Conservation (phyloP, 2,888 invertebrate species). For the Eristalinus aeneus region DNA sequence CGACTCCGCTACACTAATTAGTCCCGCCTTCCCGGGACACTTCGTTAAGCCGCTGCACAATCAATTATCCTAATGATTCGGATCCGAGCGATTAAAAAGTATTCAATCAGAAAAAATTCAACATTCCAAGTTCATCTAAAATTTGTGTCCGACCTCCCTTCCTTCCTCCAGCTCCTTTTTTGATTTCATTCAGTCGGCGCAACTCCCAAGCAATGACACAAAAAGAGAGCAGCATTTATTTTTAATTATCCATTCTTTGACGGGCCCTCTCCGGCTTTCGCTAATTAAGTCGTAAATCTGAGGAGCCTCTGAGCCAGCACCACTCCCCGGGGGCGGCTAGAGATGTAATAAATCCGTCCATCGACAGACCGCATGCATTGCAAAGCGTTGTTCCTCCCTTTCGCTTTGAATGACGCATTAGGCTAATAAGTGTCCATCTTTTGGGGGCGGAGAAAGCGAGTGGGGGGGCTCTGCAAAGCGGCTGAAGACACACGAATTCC, state of each 20-base stretch:
- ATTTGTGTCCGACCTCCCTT: not conserved
- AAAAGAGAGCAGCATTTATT: not conserved
- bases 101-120: slow-evolving; percentile 15
- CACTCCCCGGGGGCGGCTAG: not conserved
- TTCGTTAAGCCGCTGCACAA: not conserved
- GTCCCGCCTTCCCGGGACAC: not conserved
- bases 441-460: not conserved
- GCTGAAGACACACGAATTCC: slow-evolving; percentile 10
- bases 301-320: not conserved
- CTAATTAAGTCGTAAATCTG: not conserved
- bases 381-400: not conserved
- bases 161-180: not conserved
- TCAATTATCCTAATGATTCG: slow-evolving; percentile 13
- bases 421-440: slow-evolving; percentile 19
- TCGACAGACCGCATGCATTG: slow-evolving; percentile 31
- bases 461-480: not conserved
- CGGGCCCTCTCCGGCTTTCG: not conserved
- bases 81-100: slow-evolving; percentile 35
- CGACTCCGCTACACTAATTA: not conserved
- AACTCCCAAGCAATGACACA: not conserved
- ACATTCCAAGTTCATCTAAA: slow-evolving; percentile 21
- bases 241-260: slow-evolving; percentile 23
- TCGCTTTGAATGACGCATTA: slow-evolving; percentile 28
- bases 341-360: slow-evolving; percentile 51
- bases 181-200: not conserved